Evolutionary conservation across 2,113 vertebrate genomes (phyloP).

Genomic region (Nesogale talazaci): DNA sequence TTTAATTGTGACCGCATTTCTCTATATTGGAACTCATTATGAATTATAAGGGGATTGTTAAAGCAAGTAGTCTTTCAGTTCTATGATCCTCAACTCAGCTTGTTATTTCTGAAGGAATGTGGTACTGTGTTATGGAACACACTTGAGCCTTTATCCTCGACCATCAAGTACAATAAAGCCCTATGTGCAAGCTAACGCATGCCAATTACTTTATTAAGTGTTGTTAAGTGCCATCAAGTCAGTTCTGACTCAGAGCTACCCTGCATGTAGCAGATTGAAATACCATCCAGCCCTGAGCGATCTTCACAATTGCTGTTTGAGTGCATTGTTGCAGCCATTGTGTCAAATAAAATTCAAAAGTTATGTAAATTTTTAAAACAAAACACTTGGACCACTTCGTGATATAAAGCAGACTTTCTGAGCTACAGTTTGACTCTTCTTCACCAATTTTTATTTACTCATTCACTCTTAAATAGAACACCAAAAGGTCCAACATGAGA

Average conservation of each 20-base stretch:
- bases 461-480: constrained; percentile 5
- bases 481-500: constrained; percentile 1
- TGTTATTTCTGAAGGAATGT: background rate
- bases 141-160: background rate
- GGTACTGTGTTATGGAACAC: background rate
- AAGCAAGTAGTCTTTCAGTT: background rate
- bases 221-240: no score
- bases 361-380: background rate
- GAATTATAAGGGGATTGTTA: background rate
- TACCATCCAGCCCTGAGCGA: no score
- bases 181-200: constrained; percentile 39
- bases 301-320: no score
- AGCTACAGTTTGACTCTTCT: background rate
- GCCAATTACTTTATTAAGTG: background rate
- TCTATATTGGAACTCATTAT: background rate
- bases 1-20: background rate
- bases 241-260: no score
- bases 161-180: background rate
- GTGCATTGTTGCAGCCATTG: no score
- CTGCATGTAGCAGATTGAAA: no score
- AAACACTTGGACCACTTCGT: background rate
- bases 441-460: background rate
- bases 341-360: background rate
- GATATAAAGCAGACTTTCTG: background rate
- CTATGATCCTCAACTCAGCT: background rate